Evolutionary conservation across 2,888 invertebrate species (phyloP).

Genomic region (Celastrina argiolus): DNA sequence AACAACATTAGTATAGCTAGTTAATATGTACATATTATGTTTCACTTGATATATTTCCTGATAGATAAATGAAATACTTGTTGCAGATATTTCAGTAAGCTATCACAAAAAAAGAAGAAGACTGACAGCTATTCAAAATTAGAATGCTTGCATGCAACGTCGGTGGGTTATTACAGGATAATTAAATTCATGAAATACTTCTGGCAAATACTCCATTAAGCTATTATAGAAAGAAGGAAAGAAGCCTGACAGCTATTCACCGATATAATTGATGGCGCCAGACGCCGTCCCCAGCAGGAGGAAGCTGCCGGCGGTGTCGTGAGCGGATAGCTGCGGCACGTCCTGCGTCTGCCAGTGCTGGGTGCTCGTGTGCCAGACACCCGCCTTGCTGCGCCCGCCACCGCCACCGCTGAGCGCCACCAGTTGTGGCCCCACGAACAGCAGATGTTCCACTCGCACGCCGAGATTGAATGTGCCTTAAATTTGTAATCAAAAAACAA

Average conservation of each 20-base stretch:
- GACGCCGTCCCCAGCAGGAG: slow-evolving; percentile 96
- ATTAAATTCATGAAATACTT: too few relatives aligned
- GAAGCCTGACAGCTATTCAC: slow-evolving; percentile 59
- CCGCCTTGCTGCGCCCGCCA: slow-evolving; percentile 84
- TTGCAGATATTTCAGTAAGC: background rate
- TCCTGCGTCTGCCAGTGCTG: slow-evolving; percentile 99
- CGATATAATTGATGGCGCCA: slow-evolving; percentile 97
- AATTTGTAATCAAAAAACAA: background rate
- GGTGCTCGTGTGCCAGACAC: slow-evolving; percentile 99
- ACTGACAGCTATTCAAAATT: background rate
- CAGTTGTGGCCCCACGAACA: slow-evolving; percentile 98
- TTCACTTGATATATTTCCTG: too few relatives aligned
- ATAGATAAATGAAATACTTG: too few relatives aligned
- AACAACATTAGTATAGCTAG: background rate
- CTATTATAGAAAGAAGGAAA: too few relatives aligned
- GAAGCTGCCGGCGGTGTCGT: slow-evolving; percentile 98
- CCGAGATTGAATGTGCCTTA: slow-evolving; percentile 92
- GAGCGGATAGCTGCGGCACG: slow-evolving; percentile 95
- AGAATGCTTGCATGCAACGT: too few relatives aligned
- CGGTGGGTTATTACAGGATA: too few relatives aligned
- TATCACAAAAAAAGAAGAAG: background rate
- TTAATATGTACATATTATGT: background rate
- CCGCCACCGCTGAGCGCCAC: slow-evolving; percentile 92
- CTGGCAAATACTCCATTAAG: too few relatives aligned
- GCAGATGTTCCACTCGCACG: slow-evolving; percentile 95